phyloP scores from a whole-genome alignment of 2,797 vertebrate species.

The Phoxinus dragarum region DNA sequence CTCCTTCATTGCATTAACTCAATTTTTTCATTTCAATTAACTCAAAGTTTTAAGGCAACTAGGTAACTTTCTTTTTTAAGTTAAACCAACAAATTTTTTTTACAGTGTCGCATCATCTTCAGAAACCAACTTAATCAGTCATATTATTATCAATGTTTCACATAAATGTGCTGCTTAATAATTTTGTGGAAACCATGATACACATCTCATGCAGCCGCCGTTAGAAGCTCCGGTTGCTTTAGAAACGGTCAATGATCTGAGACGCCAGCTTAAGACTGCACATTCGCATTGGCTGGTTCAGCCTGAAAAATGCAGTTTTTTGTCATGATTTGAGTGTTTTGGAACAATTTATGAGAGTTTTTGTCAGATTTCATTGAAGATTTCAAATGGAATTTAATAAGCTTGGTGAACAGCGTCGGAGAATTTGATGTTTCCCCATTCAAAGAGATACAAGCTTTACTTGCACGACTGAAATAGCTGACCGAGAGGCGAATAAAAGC shows the following conservation, averaged over 20 bases:
- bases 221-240: not conserved
- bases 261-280: too few relatives aligned
- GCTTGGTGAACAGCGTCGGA: not conserved
- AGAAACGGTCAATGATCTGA: not conserved
- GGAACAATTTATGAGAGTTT: too few relatives aligned
- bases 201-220: not conserved
- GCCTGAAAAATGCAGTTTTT: not conserved
- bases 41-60: too few relatives aligned
- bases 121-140: not conserved
- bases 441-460: not conserved
- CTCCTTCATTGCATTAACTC: too few relatives aligned
- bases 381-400: too few relatives aligned
- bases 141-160: constrained; percentile 1
- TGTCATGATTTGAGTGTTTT: too few relatives aligned
- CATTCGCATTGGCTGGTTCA: too few relatives aligned
- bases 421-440: too few relatives aligned
- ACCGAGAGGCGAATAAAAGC: not conserved
- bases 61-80: too few relatives aligned
- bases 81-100: too few relatives aligned
- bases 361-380: not conserved
- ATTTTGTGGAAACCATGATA: not conserved
- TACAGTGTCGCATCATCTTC: not conserved
- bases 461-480: not conserved
- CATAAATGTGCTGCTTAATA: too few relatives aligned
- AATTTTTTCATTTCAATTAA: too few relatives aligned